A percentile compares a stretch with the other conserved stretches of the same genome.
phyloP scores from a whole-genome alignment of 2,797 vertebrate species.

The Numenius phaeopus region DNA sequence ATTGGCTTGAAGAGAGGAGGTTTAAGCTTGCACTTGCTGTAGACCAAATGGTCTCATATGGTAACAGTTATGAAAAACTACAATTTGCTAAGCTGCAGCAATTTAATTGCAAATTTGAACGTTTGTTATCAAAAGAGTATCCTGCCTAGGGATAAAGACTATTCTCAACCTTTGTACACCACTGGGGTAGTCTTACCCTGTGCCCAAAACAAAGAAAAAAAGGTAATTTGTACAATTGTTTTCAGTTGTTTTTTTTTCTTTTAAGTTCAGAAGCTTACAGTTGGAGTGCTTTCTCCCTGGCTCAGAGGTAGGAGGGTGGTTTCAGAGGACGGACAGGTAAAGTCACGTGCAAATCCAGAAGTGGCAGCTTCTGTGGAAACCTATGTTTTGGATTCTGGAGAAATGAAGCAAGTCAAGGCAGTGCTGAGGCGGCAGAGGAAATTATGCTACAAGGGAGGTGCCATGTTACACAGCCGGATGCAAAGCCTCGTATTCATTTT shows the following conservation, averaged over 20 bases:
- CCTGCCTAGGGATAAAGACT: neutral
- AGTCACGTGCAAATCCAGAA: neutral
- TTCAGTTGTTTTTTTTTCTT: too few relatives aligned
- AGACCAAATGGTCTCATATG: neutral
- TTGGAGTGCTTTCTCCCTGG: neutral
- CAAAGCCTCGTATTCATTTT: neutral
- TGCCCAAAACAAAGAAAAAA: neutral
- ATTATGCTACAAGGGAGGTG: neutral
- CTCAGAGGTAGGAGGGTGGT: neutral
- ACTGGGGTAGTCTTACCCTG: neutral
- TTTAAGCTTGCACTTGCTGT: neutral
- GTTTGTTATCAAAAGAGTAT: neutral
- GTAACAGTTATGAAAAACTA: neutral
- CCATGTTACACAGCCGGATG: neutral
- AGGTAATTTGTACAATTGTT: neutral
- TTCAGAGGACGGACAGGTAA: neutral
- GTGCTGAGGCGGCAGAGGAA: conserved; percentile 2
- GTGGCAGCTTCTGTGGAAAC: neutral
- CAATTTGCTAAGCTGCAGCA: neutral
- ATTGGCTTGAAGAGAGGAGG: neutral
- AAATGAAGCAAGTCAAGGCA: neutral
- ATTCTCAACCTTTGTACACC: neutral
- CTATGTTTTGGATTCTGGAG: neutral
- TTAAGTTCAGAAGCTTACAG: neutral
- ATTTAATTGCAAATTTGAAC: neutral